A percentile compares a stretch with the other conserved stretches of the same genome.
Conservation (phyloP, 92 coral and sea anemone species). For the Umimayanthus kanabou region DNA sequence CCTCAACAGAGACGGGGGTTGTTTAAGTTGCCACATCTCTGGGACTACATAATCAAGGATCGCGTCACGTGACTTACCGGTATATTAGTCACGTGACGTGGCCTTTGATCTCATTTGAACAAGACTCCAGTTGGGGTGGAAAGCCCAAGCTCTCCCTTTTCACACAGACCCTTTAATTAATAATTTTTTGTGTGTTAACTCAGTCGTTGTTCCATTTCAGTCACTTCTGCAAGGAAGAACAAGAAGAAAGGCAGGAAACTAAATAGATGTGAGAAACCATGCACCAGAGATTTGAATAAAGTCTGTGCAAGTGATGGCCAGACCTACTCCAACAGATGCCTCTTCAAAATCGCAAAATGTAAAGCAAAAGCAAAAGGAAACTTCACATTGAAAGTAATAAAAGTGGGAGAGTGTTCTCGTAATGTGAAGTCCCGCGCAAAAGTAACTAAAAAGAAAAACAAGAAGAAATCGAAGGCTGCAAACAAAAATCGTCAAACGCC, state of each 20-base stretch:
- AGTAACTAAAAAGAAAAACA: not conserved
- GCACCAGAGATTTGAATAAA: not conserved
- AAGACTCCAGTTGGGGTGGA: too few relatives aligned
- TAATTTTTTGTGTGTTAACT: too few relatives aligned
- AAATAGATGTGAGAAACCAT: not conserved
- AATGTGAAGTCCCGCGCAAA: not conserved
- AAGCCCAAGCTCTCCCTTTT: too few relatives aligned
- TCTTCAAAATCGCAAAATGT: constrained; percentile 1
- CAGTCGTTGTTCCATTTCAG: not conserved
- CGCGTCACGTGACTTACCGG: too few relatives aligned
- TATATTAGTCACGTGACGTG: too few relatives aligned
- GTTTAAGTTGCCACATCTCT: too few relatives aligned
- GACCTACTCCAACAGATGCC: not conserved
- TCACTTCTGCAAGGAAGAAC: constrained; percentile 8
- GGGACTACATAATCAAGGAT: too few relatives aligned
- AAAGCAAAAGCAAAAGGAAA: not conserved
- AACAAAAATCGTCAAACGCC: not conserved
- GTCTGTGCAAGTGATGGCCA: not conserved
- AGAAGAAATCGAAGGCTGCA: not conserved
- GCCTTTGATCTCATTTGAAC: too few relatives aligned
- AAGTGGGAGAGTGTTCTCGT: not conserved
- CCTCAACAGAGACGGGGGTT: too few relatives aligned
- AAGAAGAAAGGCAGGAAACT: not conserved
- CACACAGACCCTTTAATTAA: too few relatives aligned
- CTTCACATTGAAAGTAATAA: not conserved